Evolutionary conservation across 2,797 vertebrate species (phyloP), one percentile per base, ranked within the genome.

Genomic region (Spatula versicolor): DNA sequence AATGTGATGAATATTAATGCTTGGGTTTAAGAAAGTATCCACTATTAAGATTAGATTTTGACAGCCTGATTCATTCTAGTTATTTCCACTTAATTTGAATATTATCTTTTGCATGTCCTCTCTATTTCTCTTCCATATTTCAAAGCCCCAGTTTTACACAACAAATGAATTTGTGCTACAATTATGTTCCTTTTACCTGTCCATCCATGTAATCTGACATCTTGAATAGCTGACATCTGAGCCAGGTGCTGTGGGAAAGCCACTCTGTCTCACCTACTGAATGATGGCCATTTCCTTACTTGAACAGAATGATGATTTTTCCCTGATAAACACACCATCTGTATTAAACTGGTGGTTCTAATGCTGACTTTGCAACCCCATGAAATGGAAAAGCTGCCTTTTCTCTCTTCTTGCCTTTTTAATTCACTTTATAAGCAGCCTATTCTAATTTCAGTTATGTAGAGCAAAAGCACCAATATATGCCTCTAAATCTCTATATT

Each of bases 51-150:
- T 69, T 73, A n/a, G 31, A 17, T 72, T 83, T 83, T 92, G 71
- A 82, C 58, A 85, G 7, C 7, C 52, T 88, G 60, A 72, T 84
- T 93, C 78, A 39, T 94, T 88, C 12, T 7, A 72, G 30, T 52
- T 41, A 63, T 79, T 94, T 92, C 68, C 41, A 67, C n/a, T 73
- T 88, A 66, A 87, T 86, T 91, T 93, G 55, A 86, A 78, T 92
- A 56, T 78, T 86, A 83, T 82, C 74, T 87, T 88, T 39, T 86
- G 7, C 16, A 16, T 83, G 20, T 84, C 60, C 41, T 77, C 28
- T 77, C 43, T 33, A 50, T 81, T 91, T 85, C 80, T 71, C 28
- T 74, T 75, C 79, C 41, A 72, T 78, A 68, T 69, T 88, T 8
- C 28, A 86, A 64, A 84, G 18, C 25, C 46, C 59, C 19, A 31